Base-by-base conservation (phyloP, 2,113 vertebrate species). In the Vireo altiloquus region DNA sequence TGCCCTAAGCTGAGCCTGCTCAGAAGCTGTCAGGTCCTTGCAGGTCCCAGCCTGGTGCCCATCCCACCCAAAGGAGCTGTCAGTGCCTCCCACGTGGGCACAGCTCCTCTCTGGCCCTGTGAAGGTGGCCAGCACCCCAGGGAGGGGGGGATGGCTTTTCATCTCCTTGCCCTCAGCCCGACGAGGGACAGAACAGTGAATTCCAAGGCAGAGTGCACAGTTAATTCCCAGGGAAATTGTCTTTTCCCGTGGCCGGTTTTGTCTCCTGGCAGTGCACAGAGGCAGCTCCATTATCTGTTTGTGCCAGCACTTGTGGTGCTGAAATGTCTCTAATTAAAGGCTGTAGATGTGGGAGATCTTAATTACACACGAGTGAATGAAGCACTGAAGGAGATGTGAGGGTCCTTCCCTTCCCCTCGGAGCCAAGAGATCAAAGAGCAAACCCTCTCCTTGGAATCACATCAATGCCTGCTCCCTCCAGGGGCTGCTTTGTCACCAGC, bases 241-340 rank as follows among this genome's bases (percentile, higher is more conserved):
- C 80, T 90, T 79, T 92, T 85, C 74, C 46, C 10, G 9, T 15
- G 77, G 42, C 46, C 0, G 7, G 39, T 76, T 91, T 72, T 82
- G 80, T 90, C 81, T 93, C 52, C 75, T 84, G 90, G 69, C 92
- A 87, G 54, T 3, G 46, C 1, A 10, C 76, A 80, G 57, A 74
- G 54, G 47, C 89, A 77, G 79, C 57, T 69, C 64, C 64, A 75
- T 95, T 95, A 94, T 94, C 87, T 95, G 25, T 25, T 91, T 44
- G 78, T 96, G 89, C 78, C 90, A 89, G 79, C 0, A 2, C 47
- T 95, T 13, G 63, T 64, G 79, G 46, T 37, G 53, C 85, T 91
- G 87, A 90, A 82, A 79, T 61, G 68, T 21, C 90, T 90, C 87
- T 94, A 96, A 95, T 92, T 95, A 97, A 91, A 94, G 92, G 81